These are phyloP conservation scores for Holcopasites calliopsidis DNA, from an alignment of 1,140 invertebrate species.

Conservation along the genomic window DNA sequence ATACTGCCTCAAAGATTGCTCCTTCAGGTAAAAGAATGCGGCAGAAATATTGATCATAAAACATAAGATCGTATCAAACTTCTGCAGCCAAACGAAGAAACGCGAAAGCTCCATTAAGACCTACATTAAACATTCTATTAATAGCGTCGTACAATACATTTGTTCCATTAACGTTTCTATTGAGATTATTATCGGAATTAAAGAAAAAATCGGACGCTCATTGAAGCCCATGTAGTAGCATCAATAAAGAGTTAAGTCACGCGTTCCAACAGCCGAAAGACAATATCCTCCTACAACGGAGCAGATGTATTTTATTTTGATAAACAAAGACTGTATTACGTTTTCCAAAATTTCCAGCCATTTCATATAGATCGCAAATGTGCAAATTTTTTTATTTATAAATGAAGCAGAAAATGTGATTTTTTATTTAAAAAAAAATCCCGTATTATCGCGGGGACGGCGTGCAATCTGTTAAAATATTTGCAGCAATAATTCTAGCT, in stretches of 20 bases:
- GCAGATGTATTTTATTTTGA: not conserved
- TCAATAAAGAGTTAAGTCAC: conserved; percentile 16
- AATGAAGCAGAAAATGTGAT: too few relatives aligned
- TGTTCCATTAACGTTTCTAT: conserved; percentile 15
- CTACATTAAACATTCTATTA: conserved; percentile 19
- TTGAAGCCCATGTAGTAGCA: not conserved
- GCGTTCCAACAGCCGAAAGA: not conserved
- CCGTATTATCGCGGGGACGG: too few relatives aligned
- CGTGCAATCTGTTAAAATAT: too few relatives aligned
- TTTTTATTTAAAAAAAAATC: too few relatives aligned
- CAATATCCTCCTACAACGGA: not conserved
- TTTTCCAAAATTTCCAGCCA: too few relatives aligned
- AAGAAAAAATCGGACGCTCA: conserved; percentile 5
- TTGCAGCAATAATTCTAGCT: too few relatives aligned
- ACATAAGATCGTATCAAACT: too few relatives aligned
- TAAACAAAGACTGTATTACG: not conserved
- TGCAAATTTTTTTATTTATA: too few relatives aligned
- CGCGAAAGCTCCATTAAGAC: not conserved
- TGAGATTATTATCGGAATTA: conserved; percentile 12
- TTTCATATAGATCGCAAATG: too few relatives aligned
- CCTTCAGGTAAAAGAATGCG: too few relatives aligned
- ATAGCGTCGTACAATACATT: conserved; percentile 6
- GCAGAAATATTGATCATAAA: not conserved
- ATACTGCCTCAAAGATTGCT: too few relatives aligned
- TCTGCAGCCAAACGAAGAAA: too few relatives aligned